Conservation (phyloP, 2,113 vertebrate genomes). For the Brevimyrus niger region DNA sequence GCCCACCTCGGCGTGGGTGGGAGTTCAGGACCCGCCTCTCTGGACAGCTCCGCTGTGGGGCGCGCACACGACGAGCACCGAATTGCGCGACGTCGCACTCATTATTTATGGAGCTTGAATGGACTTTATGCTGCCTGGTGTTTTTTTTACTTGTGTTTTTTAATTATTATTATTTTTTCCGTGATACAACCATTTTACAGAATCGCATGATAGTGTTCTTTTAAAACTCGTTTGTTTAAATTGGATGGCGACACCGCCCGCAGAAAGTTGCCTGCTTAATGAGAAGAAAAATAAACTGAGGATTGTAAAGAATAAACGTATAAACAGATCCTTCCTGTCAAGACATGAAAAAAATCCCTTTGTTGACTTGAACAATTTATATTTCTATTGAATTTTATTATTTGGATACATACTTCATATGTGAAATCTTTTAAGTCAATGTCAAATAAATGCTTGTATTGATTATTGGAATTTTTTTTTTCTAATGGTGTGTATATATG, state of each 20-base stretch:
- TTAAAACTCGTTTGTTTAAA: constrained; percentile 35
- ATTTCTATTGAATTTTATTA: constrained; percentile 62
- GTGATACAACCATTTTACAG: constrained; percentile 45
- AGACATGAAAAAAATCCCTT: constrained; percentile 33
- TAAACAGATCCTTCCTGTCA: constrained; percentile 51
- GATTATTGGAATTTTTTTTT: constrained; percentile 67
- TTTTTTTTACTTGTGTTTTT: constrained; percentile 35
- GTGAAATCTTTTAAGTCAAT: constrained; percentile 59
- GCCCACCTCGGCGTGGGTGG: constrained; percentile 35
- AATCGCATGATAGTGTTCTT: constrained; percentile 60
- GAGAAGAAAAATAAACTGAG: not conserved
- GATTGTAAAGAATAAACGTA: constrained; percentile 56
- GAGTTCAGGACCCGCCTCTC: constrained; percentile 58
- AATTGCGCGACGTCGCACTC: constrained; percentile 23
- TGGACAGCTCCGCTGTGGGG: constrained; percentile 55
- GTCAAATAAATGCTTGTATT: constrained; percentile 76
- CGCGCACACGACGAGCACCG: constrained; percentile 12
- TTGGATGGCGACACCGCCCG: constrained; percentile 40
- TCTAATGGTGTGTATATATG: constrained; percentile 63
- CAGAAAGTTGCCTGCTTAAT: not conserved
- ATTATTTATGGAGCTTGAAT: not conserved
- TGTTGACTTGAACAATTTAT: constrained; percentile 40
- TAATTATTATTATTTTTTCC: not conserved
- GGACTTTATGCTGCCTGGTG: constrained; percentile 48
- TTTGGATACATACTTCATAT: constrained; percentile 58